Conservation (phyloP, 2,888 invertebrate genomes). For the Crocallis elinguaria region DNA sequence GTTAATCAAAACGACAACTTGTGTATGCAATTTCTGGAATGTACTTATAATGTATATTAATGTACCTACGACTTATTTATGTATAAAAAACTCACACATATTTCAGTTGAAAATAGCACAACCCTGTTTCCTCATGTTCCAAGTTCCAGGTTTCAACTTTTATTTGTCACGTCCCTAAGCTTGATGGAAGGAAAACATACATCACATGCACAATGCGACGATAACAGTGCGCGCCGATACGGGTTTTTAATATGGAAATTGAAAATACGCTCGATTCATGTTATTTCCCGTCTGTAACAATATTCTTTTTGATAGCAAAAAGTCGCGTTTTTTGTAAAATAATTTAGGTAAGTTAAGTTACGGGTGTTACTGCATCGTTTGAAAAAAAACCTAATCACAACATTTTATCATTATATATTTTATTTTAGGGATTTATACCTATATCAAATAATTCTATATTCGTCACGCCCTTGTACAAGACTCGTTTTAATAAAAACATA, state of each 20-base stretch:
- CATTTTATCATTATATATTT: too few species aligned
- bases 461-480: neutral
- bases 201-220: slow-evolving; percentile 72
- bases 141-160: neutral
- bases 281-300: slow-evolving; percentile 72
- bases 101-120: too few species aligned
- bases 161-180: slow-evolving; percentile 24
- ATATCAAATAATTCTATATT: neutral
- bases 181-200: slow-evolving; percentile 76
- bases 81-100: too few species aligned
- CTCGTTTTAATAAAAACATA: slow-evolving; percentile 22
- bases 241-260: slow-evolving; percentile 71
- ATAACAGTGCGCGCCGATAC: slow-evolving; percentile 68
- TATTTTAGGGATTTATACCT: neutral
- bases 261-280: slow-evolving; percentile 59
- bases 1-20: too few species aligned
- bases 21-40: too few species aligned
- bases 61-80: too few species aligned
- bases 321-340: neutral
- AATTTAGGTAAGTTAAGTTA: neutral
- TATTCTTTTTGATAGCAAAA: slow-evolving; percentile 43
- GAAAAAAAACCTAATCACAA: too few species aligned
- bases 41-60: too few species aligned
- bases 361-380: neutral
- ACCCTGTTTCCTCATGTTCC: neutral